These are phyloP conservation scores for Scolopax bukidnonensis DNA, from an alignment of 2,797 vertebrate genomes.

Conservation along the genomic window DNA sequence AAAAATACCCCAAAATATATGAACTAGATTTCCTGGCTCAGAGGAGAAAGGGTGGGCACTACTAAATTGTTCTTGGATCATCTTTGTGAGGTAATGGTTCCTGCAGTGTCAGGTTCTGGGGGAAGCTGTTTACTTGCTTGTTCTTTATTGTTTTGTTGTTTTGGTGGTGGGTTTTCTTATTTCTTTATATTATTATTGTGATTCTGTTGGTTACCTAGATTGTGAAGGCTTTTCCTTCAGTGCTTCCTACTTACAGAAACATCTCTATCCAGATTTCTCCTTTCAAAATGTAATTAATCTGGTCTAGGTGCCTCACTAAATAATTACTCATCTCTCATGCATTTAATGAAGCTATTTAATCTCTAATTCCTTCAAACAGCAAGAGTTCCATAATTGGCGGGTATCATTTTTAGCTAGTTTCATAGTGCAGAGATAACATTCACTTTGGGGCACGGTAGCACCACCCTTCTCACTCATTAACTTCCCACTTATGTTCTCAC, in stretches of 20 bases:
- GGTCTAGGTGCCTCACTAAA: neutral
- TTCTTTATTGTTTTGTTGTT: neutral
- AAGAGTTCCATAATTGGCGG: conserved; percentile 10
- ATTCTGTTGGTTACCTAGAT: neutral
- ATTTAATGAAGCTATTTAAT: conserved; percentile 53
- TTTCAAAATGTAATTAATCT: conserved; percentile 1
- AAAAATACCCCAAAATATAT: neutral
- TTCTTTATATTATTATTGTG: neutral
- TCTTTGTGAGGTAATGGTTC: neutral
- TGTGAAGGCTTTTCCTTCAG: neutral
- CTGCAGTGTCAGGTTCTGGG: neutral
- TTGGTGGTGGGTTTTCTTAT: neutral
- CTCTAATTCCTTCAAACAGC: conserved; percentile 16
- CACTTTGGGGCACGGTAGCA: conserved; percentile 25
- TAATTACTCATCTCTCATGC: conserved; percentile 37
- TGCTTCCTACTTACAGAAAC: neutral
- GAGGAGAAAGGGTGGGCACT: neutral
- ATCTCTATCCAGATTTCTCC: neutral
- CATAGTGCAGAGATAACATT: conserved; percentile 5
- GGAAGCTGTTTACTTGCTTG: neutral
- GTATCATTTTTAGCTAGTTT: conserved; percentile 57
- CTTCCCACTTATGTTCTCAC: conserved; percentile 36
- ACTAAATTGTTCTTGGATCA: neutral
- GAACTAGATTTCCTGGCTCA: neutral
- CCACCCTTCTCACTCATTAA: conserved; percentile 29